Base-by-base conservation (phyloP, 2,888 invertebrate genomes). In the Hedychridium roseum region DNA sequence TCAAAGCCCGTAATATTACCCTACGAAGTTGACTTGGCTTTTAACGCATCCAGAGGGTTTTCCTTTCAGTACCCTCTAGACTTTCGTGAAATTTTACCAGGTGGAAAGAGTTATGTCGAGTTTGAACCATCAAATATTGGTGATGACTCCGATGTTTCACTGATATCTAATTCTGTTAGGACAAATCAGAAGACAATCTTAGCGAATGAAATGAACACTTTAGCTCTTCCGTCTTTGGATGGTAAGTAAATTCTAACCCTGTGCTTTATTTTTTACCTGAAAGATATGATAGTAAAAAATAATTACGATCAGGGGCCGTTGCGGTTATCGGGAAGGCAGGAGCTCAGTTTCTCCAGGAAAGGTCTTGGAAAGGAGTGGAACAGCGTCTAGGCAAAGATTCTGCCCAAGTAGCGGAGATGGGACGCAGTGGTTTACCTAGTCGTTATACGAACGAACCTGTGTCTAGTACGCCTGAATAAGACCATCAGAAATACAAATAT, bases 1-100 rank as follows among this genome's bases (percentile, higher is more conserved):
- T 92, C 90, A 69, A 90, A 89, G 72, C 96, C 97, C 0, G 86
- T 99, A 38, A 88, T 95, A 0, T 93, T 94, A 15, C 91, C 96
- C 0, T 94, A 88, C 78, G 98, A 99, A 80, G 83, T 97, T 15
- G 97, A 98, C 81, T 82, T 90, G 44, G 91, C 91, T 2, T 79
- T 92, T 12, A 92, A 91, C 76, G 80, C 80, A 2, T 78, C 80
- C 1, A 80, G 84, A 66, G 72, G 77, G 9, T 83, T 84, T 26
- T 82, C 84, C 1, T 81, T 82, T 2, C 78, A 81, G 32, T 89
- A 89, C 74, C 82, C 88, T 20, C 86, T 88, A 32, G 90, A 95
- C 72, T 94, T 90, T 68, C 85, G 88, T 65, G 84, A 89, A 57
- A 80, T 94, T 45, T 76, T 94, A 26, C 86, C 87, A 9, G 88